Evolutionary conservation across 2,797 vertebrate genomes (phyloP).

Genomic region (Lacerta viridis): DNA sequence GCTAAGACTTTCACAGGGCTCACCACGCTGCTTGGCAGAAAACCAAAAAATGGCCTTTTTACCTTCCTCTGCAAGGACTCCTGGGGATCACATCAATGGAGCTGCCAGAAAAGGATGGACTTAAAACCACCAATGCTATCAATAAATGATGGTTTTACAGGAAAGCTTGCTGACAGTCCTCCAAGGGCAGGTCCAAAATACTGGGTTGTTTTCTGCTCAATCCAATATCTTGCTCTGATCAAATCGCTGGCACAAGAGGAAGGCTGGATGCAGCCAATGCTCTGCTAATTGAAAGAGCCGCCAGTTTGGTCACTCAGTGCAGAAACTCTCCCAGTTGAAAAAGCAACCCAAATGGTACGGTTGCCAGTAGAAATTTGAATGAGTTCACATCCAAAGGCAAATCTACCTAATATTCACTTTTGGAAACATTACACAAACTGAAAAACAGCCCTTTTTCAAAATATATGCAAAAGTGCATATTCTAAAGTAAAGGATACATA

Average conservation of each 20-base stretch:
- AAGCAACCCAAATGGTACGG: neutral
- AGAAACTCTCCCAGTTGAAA: neutral
- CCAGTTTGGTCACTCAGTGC: neutral
- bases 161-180: neutral
- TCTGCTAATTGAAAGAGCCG: neutral
- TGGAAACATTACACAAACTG: too few relatives aligned
- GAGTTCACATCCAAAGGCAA: too few relatives aligned
- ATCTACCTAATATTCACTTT: too few relatives aligned
- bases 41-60: neutral
- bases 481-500: too few relatives aligned
- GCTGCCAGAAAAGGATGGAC: constrained; percentile 6
- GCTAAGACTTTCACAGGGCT: neutral
- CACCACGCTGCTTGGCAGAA: neutral
- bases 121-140: constrained; percentile 15
- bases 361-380: neutral
- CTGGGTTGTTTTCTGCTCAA: neutral
- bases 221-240: neutral
- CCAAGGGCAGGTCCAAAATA: neutral
- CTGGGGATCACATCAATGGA: neutral
- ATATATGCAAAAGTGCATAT: too few relatives aligned
- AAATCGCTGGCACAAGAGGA: neutral
- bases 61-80: constrained; percentile 17
- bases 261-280: neutral
- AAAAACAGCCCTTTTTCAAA: too few relatives aligned
- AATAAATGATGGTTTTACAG: constrained; percentile 33